Evolutionary conservation across 2,113 vertebrate genomes (phyloP).

Genomic region (Podarcis cretensis): DNA sequence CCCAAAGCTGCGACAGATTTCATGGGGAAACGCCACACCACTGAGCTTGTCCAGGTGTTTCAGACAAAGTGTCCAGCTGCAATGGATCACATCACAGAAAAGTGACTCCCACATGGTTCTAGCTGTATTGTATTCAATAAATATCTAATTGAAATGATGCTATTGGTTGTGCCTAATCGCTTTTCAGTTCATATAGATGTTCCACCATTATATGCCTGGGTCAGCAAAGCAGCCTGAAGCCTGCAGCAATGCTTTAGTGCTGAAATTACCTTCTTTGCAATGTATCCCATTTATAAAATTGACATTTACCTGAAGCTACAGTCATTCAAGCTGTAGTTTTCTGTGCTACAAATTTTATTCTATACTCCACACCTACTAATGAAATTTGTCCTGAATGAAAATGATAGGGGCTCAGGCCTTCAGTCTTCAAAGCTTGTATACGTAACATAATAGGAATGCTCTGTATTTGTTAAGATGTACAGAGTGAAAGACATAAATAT

Average conservation of each 20-base stretch:
- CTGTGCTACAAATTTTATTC: neutral
- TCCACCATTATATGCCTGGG: neutral
- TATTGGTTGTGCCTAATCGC: neutral
- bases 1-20: neutral
- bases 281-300: neutral
- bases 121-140: neutral
- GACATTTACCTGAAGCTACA: neutral
- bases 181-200: neutral
- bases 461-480: no score
- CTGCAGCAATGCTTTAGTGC: neutral
- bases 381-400: neutral
- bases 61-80: neutral
- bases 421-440: neutral
- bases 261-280: neutral
- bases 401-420: neutral
- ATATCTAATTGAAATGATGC: neutral
- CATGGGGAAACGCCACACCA: neutral
- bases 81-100: neutral
- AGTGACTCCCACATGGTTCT: neutral
- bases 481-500: neutral
- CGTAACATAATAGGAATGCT: neutral
- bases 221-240: neutral
- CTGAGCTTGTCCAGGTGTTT: neutral
- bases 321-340: neutral
- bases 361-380: neutral